Evolutionary conservation across 2,113 vertebrate species (phyloP).

Genomic region (Chroicocephalus ridibundus): DNA sequence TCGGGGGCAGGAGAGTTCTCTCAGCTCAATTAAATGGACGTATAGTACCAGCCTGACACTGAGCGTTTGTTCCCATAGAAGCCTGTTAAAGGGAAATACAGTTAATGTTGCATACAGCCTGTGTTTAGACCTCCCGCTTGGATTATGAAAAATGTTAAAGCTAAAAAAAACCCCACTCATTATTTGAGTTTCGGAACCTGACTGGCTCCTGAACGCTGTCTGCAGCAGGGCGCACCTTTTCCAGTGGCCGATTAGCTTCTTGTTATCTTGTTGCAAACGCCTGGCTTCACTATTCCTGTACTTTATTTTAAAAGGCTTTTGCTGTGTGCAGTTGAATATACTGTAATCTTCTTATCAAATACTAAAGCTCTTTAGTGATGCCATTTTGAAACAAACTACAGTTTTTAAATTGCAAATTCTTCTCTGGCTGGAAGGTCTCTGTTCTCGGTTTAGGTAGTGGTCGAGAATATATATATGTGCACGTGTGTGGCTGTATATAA

Average conservation of each 20-base stretch:
- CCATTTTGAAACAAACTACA: conserved; percentile 47
- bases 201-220: not conserved
- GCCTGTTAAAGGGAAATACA: conserved; percentile 52
- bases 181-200: conserved; percentile 35
- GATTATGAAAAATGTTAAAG: conserved; percentile 52
- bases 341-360: conserved; percentile 67
- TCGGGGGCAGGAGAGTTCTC: conserved; percentile 27
- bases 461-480: not conserved
- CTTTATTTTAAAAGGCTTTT: conserved; percentile 63
- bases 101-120: conserved; percentile 49
- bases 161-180: not conserved
- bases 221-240: conserved; percentile 26
- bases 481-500: not conserved
- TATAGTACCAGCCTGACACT: conserved; percentile 55
- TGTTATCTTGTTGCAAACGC: conserved; percentile 44
- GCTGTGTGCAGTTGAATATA: conserved; percentile 45
- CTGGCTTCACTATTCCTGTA: not conserved
- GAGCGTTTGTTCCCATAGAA: conserved; percentile 59
- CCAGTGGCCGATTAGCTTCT: conserved; percentile 25
- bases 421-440: conserved; percentile 18
- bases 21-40: conserved; percentile 57
- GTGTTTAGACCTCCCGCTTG: conserved; percentile 55
- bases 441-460: not conserved
- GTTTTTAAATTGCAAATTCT: conserved; percentile 60
- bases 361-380: conserved; percentile 57